Conservation (phyloP, 2,113 vertebrate genomes). For the Agelaius phoeniceus region DNA sequence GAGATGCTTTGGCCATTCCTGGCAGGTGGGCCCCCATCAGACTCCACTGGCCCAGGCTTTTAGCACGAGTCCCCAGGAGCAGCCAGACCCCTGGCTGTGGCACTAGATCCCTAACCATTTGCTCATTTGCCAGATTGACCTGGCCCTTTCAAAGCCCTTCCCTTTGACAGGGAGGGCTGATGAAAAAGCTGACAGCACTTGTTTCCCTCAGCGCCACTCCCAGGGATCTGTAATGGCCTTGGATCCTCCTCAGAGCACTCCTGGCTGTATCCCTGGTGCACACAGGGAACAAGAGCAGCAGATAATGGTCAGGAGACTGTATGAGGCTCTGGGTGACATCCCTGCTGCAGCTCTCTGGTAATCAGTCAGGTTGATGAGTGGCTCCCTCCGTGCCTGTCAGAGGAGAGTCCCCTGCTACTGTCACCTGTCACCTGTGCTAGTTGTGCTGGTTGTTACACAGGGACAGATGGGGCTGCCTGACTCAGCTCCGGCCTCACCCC, state of each 20-base stretch:
- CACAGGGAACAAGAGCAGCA: not conserved
- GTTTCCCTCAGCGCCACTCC: not conserved
- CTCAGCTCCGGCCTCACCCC: not conserved
- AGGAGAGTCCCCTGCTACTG: not conserved
- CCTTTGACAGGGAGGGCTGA: not conserved
- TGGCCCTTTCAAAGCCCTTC: not conserved
- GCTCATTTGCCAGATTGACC: not conserved
- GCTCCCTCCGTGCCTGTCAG: not conserved
- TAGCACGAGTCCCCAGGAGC: accelerated
- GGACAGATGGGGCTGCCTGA: not conserved
- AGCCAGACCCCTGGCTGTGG: not conserved
- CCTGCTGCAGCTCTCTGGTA: not conserved
- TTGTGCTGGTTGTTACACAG: not conserved
- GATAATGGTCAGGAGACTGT: not conserved
- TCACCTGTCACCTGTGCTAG: not conserved
- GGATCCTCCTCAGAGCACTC: not conserved
- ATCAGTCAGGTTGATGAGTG: not conserved
- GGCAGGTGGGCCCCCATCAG: not conserved
- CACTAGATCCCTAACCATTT: not conserved
- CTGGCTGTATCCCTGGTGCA: not conserved
- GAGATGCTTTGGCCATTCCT: not conserved
- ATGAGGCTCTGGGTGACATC: not conserved
- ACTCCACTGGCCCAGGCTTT: not conserved
- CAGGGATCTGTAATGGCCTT: not conserved
- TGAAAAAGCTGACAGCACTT: not conserved